Percentiles rank a stretch among this genome's conserved stretches.
These are phyloP conservation scores for Tillus elongatus DNA, from an alignment of 2,888 invertebrate genomes.

Conservation along the genomic window DNA sequence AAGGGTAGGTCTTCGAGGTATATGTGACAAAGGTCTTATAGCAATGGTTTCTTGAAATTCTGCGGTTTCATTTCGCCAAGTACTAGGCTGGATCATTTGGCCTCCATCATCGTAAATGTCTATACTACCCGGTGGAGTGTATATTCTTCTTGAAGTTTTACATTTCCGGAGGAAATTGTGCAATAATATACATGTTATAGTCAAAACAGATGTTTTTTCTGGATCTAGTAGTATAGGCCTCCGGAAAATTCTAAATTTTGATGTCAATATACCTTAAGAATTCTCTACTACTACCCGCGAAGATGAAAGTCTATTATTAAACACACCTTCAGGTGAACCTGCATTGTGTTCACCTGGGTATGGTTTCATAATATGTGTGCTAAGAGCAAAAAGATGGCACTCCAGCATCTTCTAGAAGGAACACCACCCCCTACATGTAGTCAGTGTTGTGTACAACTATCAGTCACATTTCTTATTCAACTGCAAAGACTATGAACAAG, in stretches of 20 bases:
- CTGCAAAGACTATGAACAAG: too few species aligned
- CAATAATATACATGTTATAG: conserved; percentile 29
- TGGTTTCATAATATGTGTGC: conserved; percentile 20
- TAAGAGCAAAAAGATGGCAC: conserved; percentile 15
- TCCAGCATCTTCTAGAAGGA: too few species aligned
- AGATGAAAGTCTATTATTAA: conserved; percentile 18
- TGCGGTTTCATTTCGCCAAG: conserved; percentile 12
- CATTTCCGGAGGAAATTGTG: conserved; percentile 26
- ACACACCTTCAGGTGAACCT: conserved; percentile 18
- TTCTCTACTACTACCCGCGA: conserved; percentile 21
- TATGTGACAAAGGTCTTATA: conserved; percentile 19
- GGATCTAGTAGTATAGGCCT: conserved; percentile 25
- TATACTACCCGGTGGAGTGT: conserved; percentile 22
- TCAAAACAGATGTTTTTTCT: conserved; percentile 23
- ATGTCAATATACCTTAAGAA: conserved; percentile 17
- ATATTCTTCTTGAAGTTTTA: conserved; percentile 20
- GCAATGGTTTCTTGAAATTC: too few species aligned
- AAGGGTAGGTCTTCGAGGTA: conserved; percentile 9
- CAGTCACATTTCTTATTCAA: too few species aligned
- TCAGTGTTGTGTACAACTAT: too few species aligned
- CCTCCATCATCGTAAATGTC: too few species aligned
- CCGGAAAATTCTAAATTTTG: conserved; percentile 28
- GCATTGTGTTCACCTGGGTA: conserved; percentile 16
- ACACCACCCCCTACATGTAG: too few species aligned
- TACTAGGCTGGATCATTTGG: conserved; percentile 5